phyloP scores from a whole-genome alignment of 2,797 vertebrate species.

The Phrynocephalus guinanensis region DNA sequence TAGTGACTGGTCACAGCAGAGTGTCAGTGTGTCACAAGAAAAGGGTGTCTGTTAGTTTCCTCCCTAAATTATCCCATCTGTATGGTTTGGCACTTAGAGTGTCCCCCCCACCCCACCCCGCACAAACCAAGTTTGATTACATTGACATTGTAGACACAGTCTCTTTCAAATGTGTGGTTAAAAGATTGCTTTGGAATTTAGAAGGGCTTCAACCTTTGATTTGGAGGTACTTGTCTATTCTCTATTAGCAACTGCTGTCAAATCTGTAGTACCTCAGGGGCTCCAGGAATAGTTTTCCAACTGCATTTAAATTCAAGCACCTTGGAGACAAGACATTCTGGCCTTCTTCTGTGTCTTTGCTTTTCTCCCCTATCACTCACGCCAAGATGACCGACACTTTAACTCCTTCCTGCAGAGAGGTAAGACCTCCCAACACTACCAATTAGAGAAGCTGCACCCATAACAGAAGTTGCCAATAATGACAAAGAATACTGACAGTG shows the following conservation, averaged over 20 bases:
- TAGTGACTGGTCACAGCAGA: no score
- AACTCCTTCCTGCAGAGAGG: not conserved
- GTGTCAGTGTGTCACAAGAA: not conserved
- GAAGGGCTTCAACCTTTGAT: conserved; percentile 23
- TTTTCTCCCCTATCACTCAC: not conserved
- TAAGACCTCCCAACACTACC: conserved; percentile 32
- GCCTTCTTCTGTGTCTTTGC: conserved; percentile 4
- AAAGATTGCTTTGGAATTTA: conserved; percentile 34
- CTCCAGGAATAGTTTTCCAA: not conserved
- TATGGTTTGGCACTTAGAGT: not conserved
- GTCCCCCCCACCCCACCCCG: not conserved
- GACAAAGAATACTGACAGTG: conserved; percentile 38
- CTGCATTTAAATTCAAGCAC: conserved; percentile 27
- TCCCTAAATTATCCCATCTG: not conserved
- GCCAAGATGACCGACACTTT: not conserved
- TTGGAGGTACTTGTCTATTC: conserved; percentile 40
- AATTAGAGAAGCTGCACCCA: conserved; percentile 31
- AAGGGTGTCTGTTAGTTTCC: not conserved
- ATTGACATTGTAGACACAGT: not conserved
- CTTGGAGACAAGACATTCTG: conserved; percentile 38
- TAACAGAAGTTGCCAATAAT: conserved; percentile 25
- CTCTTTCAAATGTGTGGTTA: not conserved
- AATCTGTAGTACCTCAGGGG: not conserved
- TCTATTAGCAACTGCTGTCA: conserved; percentile 14
- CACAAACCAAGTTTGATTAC: not conserved